Conservation (phyloP, 2,113 vertebrate genomes). For the Haliaeetus leucogaster region DNA sequence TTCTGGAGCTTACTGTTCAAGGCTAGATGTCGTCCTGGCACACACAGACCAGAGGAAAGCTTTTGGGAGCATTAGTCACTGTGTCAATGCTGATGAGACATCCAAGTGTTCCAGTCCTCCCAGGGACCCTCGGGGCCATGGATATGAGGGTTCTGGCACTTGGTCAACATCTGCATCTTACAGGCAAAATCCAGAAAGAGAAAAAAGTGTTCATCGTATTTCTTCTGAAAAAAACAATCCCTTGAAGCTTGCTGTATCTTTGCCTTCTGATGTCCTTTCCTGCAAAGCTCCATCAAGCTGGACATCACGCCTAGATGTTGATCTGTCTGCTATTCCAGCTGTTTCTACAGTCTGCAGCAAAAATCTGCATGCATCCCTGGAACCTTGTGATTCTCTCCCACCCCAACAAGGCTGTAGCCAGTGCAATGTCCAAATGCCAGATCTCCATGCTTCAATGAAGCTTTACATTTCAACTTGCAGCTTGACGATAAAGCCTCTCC, state of each 20-base stretch:
- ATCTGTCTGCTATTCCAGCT: conserved; percentile 49
- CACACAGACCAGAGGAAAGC: conserved; percentile 3
- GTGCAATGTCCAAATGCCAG: conserved; percentile 1
- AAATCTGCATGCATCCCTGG: background rate
- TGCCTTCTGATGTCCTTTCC: conserved; percentile 5
- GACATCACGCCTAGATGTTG: conserved; percentile 53
- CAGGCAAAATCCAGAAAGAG: conserved; percentile 1
- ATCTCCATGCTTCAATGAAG: conserved; percentile 56
- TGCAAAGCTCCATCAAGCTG: conserved; percentile 44
- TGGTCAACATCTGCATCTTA: background rate
- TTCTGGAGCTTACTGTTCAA: conserved; percentile 56
- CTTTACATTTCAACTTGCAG: conserved; percentile 71
- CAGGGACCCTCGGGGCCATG: background rate
- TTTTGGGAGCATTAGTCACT: background rate
- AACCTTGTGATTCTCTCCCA: background rate
- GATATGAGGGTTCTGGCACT: background rate
- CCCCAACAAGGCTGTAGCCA: background rate
- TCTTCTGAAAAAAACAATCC: background rate
- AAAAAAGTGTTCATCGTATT: background rate
- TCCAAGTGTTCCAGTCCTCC: background rate
- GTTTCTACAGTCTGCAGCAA: conserved; percentile 21
- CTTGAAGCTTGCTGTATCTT: conserved; percentile 26
- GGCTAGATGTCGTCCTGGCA: conserved; percentile 58
- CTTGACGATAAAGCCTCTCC: conserved; percentile 54
- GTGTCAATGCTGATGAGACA: background rate